Base-by-base conservation (phyloP, 2,797 vertebrate genomes). In the Coranthus polyacanthus region DNA sequence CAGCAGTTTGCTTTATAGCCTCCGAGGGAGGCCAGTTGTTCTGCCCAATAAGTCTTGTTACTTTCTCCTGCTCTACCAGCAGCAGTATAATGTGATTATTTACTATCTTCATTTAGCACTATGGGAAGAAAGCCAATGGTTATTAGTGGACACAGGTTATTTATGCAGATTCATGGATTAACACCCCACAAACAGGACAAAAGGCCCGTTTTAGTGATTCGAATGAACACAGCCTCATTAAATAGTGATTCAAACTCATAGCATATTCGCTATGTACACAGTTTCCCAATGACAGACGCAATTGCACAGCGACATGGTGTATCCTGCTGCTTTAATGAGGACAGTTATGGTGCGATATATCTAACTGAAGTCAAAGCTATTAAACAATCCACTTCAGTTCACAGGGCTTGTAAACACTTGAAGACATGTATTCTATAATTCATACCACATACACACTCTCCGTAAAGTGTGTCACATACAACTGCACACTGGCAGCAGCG, bases 101-200 rank as follows among this genome's bases (percentile, higher is more conserved):
- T 88, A 90, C 83, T 75, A 69, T 83, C 75, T 82, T 85, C 79
- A 88, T 89, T 89, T 86, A 81, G 82, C 72, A 68, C 47, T 39
- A 69, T 50, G 10, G 81, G 84, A 54, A 75, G 75, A 75, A 88
- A 82, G 75, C 80, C 79, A 82, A 81, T 85, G 71, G 72, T 55
- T 67, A 85, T 91, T 78, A 86, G 78, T 59, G 76, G 74, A 81
- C 74, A 67, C 71, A 74, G 62, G 61, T 84, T 87, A 84, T 90
- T 88, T 90, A 80, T 62, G 29, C 63, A 71, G 75, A 87, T 63
- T 81, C 56, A 53, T 81, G 63, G 72, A 71, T 88, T 79, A 84
- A 81, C 43, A 70, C 72, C 44, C 37, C 24, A 38, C 76, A 75
- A 55, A 69, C 49, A 9, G 52, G 22, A 70, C 56, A 42, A 75